Conservation (phyloP, 2,113 vertebrate genomes). For the Pteropus alecto region DNA sequence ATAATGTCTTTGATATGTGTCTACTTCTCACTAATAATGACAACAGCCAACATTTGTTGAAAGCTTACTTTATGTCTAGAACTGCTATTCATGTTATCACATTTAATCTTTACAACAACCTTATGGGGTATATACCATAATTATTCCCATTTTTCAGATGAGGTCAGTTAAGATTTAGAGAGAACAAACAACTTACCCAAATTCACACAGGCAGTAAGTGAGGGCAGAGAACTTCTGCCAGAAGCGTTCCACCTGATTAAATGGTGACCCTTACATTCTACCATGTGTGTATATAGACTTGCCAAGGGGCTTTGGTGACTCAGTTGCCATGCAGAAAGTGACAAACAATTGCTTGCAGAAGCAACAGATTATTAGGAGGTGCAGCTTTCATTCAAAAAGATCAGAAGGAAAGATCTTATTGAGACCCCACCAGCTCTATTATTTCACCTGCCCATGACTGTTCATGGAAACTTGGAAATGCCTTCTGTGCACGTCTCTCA, state of each 20-base stretch:
- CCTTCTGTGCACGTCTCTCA: background rate
- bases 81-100: background rate
- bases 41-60: background rate
- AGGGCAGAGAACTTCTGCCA: background rate
- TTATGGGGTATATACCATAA: background rate
- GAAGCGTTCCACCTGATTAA: background rate
- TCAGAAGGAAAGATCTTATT: background rate
- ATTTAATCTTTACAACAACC: background rate
- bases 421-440: background rate
- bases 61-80: background rate
- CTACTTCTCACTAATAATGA: background rate
- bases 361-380: background rate
- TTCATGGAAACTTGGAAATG: background rate
- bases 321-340: background rate
- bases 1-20: background rate
- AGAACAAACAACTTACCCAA: background rate
- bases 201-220: background rate
- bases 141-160: background rate
- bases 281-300: background rate
- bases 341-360: background rate
- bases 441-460: background rate
- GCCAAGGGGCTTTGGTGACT: background rate
- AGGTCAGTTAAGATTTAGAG: background rate
- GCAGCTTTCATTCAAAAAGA: background rate
- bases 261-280: background rate